phyloP scores from a whole-genome alignment of 2,113 vertebrate species.

The Erythrocercus mccallii region DNA sequence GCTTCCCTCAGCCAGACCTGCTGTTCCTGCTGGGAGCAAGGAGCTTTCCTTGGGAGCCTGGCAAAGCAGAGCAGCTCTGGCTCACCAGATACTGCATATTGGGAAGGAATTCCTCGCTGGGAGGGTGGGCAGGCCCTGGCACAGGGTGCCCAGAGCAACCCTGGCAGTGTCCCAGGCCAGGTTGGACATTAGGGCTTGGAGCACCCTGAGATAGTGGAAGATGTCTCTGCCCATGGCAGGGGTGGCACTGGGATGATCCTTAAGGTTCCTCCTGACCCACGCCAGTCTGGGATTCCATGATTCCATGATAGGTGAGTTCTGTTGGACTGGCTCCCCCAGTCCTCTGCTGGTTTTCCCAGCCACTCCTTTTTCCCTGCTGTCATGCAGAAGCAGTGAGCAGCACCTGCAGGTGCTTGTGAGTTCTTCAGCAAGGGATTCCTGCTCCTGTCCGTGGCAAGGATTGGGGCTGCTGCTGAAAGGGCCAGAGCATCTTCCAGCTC shows the following conservation, averaged over 20 bases:
- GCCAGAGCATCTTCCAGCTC: background rate
- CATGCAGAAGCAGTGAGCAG: background rate
- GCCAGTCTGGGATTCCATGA: background rate
- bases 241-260: background rate
- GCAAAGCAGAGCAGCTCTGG: background rate
- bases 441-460: background rate
- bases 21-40: background rate
- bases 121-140: background rate
- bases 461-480: background rate
- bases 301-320: background rate
- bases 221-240: background rate
- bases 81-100: fast-evolving
- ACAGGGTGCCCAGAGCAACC: background rate
- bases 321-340: background rate
- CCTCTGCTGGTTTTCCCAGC: background rate
- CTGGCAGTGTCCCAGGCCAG: background rate
- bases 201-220: background rate
- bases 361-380: background rate
- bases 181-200: background rate
- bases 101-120: background rate
- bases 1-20: background rate
- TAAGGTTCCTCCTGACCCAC: background rate
- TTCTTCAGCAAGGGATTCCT: background rate
- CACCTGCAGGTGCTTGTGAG: background rate
- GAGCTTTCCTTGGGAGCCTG: background rate